Base-by-base conservation (phyloP, 2,797 vertebrate species). In the Muraenolepis orangiensis region DNA sequence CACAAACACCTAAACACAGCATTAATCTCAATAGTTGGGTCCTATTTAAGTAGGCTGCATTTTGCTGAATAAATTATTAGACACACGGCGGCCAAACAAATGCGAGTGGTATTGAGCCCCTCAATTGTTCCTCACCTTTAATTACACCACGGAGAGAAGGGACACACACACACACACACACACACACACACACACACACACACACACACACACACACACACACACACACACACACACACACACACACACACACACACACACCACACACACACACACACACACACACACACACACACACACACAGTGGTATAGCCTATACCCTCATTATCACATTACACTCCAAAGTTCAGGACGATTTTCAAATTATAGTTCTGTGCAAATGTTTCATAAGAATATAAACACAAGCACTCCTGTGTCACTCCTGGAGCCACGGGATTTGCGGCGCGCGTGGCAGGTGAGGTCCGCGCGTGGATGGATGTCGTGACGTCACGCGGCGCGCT, bases 401-500 rank as follows among this genome's bases (percentile, higher is more conserved):
- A 51, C 6, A 20, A n/a, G 26, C 26, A 66, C 23, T 66, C 61
- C 23, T 26, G 23, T 28, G 23, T 66, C n/a, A 18, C 12, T 76
- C 75, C 20, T 57, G 51, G 38, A 40, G 38, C 6, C 12, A 10
- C 5, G 38, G 38, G 32, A 34, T 34, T 34, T 40, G 6, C 80
- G 78, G 84, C 79, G 79, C 68, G 75, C 87, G 75, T 86, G 90
- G 92, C 89, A 91, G 91, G 86, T 78, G 3, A 3, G 32, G 32
- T 34, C 51, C 78, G 85, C 84, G n/a, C n/a, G n/a, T 84, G 86
- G 85, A 93, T 87, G 89, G 90, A 91, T 89, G 78, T 85, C 74
- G 91, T 92, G 90, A 94, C 85, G 84, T 95, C 91, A 94, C 86
- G 80, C 71, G 79, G 81, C 82, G 82, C 42, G 85, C 87, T 88